phyloP scores from a whole-genome alignment of 53 echinoderm and acorn worm species.

The Arbacia lixula region DNA sequence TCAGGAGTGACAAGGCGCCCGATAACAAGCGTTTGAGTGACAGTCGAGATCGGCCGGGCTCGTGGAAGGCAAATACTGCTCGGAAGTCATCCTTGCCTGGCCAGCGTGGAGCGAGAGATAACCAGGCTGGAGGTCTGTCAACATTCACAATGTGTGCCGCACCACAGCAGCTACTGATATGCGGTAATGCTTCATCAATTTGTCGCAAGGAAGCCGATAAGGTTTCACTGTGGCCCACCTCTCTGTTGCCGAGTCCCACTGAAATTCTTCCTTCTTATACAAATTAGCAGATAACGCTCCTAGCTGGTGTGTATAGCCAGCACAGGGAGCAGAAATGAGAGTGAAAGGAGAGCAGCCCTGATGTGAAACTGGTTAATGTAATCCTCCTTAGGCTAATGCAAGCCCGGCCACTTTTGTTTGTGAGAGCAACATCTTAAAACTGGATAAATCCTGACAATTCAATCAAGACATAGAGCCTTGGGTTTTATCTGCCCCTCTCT shows the following conservation, averaged over 20 bases:
- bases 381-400: conserved; percentile 25
- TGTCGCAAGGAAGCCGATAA: conserved; percentile 35
- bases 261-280: neutral
- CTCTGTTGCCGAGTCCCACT: neutral
- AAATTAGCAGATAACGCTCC: too few relatives aligned
- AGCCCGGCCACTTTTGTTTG: conserved; percentile 29
- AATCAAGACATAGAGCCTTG: conserved; percentile 49
- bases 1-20: conserved; percentile 8
- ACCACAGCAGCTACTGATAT: conserved; percentile 6
- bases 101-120: conserved; percentile 6
- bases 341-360: too few relatives aligned
- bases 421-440: conserved; percentile 13
- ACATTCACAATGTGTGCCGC: conserved; percentile 8
- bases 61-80: neutral
- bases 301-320: too few relatives aligned
- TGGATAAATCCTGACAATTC: conserved; percentile 40
- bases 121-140: conserved; percentile 14
- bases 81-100: neutral
- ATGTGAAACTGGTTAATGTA: conserved; percentile 28
- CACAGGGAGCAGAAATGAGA: too few relatives aligned
- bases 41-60: conserved; percentile 9
- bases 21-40: conserved; percentile 16
- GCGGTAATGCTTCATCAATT: conserved; percentile 27
- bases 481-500: neutral
- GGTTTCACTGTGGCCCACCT: neutral